Base-by-base conservation (phyloP, 2,113 vertebrate species). In the Motacilla tschutschensis region DNA sequence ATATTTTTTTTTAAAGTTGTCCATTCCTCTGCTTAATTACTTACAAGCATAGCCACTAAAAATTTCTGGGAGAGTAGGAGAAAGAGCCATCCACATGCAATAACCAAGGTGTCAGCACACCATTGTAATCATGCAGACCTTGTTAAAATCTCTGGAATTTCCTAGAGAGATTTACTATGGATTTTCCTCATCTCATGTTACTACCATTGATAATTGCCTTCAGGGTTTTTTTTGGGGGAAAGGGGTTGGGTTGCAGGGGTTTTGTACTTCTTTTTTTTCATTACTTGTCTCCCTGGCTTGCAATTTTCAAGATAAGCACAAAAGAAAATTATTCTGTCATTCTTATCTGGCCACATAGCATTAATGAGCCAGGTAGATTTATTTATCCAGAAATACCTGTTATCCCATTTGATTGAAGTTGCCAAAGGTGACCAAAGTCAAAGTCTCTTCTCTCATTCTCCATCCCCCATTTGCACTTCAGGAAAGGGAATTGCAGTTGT, bases 191-290 rank as follows among this genome's bases (percentile, higher is more conserved):
- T 62, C 36, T 73, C 21, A 1, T 26, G 10, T 53, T 71, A 25
- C 40, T 59, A 21, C 41, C 10, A 3, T 22, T 29, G 65, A 31
- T 64, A 63, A 57, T 19, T 60, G 7, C 36, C 57, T 60, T 51
- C 38, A 41, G 17, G 6, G 33, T 33, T 33, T 16, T 28, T 59
- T 24, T 17, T 4, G 2, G 1, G 7, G 11, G 5, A 3, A 31
- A 35, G 17, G 6, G 10, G 4, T 22, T 63, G 22, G 3, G 9
- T 41, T 43, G 7, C 1, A 2, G 10, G 3, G 2, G 0, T 31
- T 70, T 57, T 46, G 25, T 36, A 9, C 7, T 51, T 83, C 14
- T 48, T 63, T 5, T 76, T 50, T 58, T 66, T 19, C 6, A 8
- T 55, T 54, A 50, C 48, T 71, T 79, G 24, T 63, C 44, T 70